These are phyloP conservation scores for Manacus vitellinus DNA, from an alignment of 2,113 vertebrate species.

Conservation along the genomic window DNA sequence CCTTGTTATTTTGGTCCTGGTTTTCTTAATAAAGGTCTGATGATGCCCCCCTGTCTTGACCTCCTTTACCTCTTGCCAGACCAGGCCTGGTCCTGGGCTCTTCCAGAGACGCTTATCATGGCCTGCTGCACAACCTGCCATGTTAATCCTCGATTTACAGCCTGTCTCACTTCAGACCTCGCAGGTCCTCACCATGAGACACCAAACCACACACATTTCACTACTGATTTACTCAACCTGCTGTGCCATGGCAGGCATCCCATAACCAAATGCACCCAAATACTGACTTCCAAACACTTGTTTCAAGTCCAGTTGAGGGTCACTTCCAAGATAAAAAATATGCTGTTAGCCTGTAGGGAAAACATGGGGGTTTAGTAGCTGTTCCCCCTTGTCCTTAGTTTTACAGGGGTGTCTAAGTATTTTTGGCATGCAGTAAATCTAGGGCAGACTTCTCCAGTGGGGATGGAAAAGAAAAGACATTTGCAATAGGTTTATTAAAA, in stretches of 20 bases:
- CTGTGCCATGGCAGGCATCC: background rate
- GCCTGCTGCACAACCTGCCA: background rate
- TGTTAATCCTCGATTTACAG: background rate
- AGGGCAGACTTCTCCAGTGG: background rate
- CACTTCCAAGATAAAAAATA: background rate
- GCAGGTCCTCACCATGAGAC: background rate
- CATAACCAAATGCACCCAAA: background rate
- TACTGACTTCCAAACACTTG: background rate
- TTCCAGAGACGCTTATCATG: background rate
- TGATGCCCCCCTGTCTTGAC: background rate
- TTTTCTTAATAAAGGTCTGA: background rate
- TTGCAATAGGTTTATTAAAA: background rate
- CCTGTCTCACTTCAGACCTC: background rate
- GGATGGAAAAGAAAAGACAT: background rate
- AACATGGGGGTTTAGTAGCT: background rate
- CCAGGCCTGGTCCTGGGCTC: background rate
- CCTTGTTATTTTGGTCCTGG: background rate
- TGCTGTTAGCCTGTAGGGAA: background rate
- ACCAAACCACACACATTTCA: background rate
- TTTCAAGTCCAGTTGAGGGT: background rate
- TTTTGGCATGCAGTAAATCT: background rate
- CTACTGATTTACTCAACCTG: background rate
- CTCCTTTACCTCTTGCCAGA: background rate
- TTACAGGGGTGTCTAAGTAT: background rate
- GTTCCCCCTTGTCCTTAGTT: background rate